phyloP scores from a whole-genome alignment of 2,797 vertebrate genomes.

The Scolopax bukidnonensis region DNA sequence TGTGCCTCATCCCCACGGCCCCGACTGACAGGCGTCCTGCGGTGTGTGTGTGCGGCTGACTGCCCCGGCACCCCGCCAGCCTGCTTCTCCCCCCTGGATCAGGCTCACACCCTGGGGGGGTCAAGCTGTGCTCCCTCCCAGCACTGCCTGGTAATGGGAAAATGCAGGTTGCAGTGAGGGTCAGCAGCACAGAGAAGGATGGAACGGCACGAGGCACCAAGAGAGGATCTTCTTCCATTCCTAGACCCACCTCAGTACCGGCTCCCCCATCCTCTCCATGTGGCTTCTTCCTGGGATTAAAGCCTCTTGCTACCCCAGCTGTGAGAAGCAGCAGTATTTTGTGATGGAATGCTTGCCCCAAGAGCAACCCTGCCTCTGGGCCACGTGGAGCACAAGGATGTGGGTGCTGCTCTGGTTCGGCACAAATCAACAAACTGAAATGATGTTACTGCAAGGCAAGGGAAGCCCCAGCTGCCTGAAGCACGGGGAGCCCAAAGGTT shows the following conservation, averaged over 20 bases:
- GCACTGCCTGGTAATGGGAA: not conserved
- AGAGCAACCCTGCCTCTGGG: not conserved
- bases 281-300: not conserved
- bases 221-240: not conserved
- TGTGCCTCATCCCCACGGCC: constrained; percentile 1
- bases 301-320: not conserved
- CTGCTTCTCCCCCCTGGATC: not conserved
- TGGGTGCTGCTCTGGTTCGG: not conserved
- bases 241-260: rapidly evolving
- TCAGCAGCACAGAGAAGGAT: not conserved
- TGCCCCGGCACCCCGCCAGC: not conserved
- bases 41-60: not conserved
- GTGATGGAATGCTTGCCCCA: not conserved
- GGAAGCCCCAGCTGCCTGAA: not conserved
- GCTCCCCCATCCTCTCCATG: not conserved
- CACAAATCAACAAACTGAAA: not conserved
- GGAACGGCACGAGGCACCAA: not conserved
- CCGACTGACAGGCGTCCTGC: constrained; percentile 25
- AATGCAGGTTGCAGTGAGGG: not conserved
- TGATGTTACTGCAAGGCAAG: rapidly evolving
- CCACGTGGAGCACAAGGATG: not conserved
- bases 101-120: not conserved
- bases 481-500: not conserved
- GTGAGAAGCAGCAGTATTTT: not conserved
- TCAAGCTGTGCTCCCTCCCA: not conserved